Evolutionary conservation across 2,113 vertebrate genomes (phyloP), one percentile per base, ranked within the genome.

Genomic region (Rhineura floridana): DNA sequence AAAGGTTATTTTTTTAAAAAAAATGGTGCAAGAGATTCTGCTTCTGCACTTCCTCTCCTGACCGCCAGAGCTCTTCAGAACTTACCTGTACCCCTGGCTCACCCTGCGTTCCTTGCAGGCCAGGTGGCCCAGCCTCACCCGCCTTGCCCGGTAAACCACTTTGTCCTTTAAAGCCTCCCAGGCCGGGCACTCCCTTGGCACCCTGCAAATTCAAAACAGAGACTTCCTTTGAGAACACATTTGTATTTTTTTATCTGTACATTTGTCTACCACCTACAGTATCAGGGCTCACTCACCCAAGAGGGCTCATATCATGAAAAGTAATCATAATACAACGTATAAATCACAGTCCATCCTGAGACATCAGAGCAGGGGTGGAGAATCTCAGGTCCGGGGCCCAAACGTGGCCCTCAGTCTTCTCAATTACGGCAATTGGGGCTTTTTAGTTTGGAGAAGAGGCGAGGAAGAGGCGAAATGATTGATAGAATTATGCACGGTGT

Each of bases 141-240:
- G 88, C 78, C 75, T 92, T 93, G n/a, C 98, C 98, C 25, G 95
- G 93, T 77, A 75, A 90, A 86, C 98, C 98, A 17, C 65, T 59
- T 21, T 96, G 96, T 36, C 98, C 98, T 84, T 98, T 98, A 90
- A 98, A 97, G 17, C 98, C 98, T 19, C 97, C 94, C 89, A 98
- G 90, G 2, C 98, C 98, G 4, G 97, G 89, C 88, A 98, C 96
- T 76, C 98, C 98, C 28, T 96, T 89, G 79, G 91, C 67, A 6
- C 98, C 98, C 98, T 98, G 89, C 39, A 92, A 88, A 90, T 70
- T 77, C 82, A 63, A 85, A 1, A 72, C 0, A 91, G 48, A 86
- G 28, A 83, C 21, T 23, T 11, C 0, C 36, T 65, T 73, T 93
- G n/a, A 84, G 81, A 79, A 72, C 10, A n/a, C 28, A 15, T 39